Evolutionary conservation across 2,888 invertebrate species (phyloP).

Genomic region (Macrosiphum euphorbiae): DNA sequence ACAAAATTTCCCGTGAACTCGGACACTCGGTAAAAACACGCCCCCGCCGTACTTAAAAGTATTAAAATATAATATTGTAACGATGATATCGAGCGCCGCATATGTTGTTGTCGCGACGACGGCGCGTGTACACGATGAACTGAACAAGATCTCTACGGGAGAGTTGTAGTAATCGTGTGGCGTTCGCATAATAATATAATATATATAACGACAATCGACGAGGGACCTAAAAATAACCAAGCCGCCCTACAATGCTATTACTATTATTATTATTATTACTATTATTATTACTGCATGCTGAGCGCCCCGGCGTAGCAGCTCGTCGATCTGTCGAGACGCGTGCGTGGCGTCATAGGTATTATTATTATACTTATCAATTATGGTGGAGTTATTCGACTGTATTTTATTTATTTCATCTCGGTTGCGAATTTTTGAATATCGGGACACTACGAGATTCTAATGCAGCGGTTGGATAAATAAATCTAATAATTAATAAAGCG

Average conservation of each 20-base stretch:
- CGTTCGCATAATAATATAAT: background rate
- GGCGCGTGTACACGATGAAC: background rate
- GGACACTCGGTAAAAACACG: background rate
- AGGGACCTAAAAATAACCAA: background rate
- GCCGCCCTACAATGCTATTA: conserved; percentile 1
- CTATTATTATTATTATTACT: conserved; percentile 9
- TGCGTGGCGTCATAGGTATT: background rate
- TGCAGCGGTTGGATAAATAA: too few relatives aligned
- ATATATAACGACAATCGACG: background rate
- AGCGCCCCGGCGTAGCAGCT: background rate
- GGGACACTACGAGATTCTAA: too few relatives aligned
- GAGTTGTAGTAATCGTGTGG: background rate
- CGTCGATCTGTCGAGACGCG: background rate
- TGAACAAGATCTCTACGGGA: background rate
- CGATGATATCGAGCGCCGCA: background rate
- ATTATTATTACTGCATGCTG: background rate
- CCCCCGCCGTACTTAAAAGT: background rate
- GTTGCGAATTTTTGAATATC: too few relatives aligned
- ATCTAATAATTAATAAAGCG: too few relatives aligned
- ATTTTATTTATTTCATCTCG: background rate
- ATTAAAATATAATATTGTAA: background rate
- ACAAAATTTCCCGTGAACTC: background rate
- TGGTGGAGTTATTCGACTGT: background rate
- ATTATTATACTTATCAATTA: too few relatives aligned
- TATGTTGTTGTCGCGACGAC: background rate